Percentiles rank a stretch among this genome's conserved stretches.
These are phyloP conservation scores for Magallana ariakensis DNA, from an alignment of 1,140 invertebrate species.

Conservation along the genomic window DNA sequence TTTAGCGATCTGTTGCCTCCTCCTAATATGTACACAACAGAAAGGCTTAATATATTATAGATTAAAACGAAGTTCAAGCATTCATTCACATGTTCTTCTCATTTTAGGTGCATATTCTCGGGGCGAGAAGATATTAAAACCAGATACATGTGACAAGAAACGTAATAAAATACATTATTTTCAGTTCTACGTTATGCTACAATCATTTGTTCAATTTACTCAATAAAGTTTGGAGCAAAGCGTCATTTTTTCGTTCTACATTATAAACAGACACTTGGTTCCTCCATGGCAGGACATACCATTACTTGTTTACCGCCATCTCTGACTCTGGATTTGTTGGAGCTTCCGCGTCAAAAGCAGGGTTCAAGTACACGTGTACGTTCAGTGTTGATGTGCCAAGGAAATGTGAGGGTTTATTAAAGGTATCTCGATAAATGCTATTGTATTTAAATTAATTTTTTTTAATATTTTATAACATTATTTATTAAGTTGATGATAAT, in stretches of 20 bases:
- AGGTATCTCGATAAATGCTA: neutral
- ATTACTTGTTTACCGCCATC: constrained; percentile 14
- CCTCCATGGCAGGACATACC: constrained; percentile 36
- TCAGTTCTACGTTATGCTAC: neutral
- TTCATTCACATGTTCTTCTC: no score
- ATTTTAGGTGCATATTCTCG: neutral
- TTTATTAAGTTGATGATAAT: no score
- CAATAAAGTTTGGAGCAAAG: no score
- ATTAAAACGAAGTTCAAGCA: no score
- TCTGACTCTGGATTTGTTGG: constrained; percentile 38
- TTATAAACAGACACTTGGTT: constrained; percentile 12
- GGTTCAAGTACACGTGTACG: constrained; percentile 23
- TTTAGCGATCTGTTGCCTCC: no score
- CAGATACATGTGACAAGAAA: neutral
- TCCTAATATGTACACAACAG: no score
- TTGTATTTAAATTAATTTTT: no score
- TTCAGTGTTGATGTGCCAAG: constrained; percentile 21
- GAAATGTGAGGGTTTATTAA: constrained; percentile 38
- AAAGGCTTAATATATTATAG: no score
- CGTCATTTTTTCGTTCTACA: neutral
- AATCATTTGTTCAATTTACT: no score
- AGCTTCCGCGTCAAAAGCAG: constrained; percentile 31
- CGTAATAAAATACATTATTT: neutral
- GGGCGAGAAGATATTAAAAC: neutral
- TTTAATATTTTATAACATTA: no score